These are phyloP conservation scores for Malurus elegans DNA, from an alignment of 2,113 vertebrate genomes.

Conservation along the genomic window DNA sequence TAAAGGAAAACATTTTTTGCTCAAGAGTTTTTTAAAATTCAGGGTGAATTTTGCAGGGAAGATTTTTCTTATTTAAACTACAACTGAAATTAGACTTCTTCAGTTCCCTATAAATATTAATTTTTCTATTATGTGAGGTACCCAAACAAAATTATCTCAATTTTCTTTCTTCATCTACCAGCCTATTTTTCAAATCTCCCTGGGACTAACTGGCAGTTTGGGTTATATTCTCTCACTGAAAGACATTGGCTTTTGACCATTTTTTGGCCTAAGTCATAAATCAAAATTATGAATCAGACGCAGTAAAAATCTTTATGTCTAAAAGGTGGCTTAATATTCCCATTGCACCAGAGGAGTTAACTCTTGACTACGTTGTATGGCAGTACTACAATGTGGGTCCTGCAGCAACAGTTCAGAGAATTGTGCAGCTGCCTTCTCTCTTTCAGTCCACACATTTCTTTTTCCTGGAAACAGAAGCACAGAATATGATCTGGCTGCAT, in stretches of 20 bases:
- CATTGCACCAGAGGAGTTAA: background rate
- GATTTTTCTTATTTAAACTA: background rate
- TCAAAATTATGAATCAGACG: background rate
- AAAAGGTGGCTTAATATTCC: background rate
- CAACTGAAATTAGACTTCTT: background rate
- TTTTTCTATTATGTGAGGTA: background rate
- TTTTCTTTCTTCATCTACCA: background rate
- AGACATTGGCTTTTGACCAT: background rate
- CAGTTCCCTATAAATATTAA: background rate
- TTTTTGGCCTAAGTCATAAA: background rate
- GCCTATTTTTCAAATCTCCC: background rate
- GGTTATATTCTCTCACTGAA: background rate
- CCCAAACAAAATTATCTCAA: background rate
- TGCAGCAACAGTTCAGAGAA: background rate
- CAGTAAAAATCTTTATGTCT: background rate
- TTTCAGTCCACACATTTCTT: background rate
- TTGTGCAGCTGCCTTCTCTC: background rate
- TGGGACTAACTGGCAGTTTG: background rate
- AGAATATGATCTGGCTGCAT: background rate
- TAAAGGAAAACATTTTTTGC: background rate
- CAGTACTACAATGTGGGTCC: background rate
- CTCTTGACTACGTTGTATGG: background rate
- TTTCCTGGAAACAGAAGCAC: background rate
- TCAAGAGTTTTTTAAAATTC: background rate
- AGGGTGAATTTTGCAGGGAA: background rate